Percentiles rank a stretch among this genome's conserved stretches.
Evolutionary conservation across 2,888 invertebrate species (phyloP).

Genomic region (Hypolimnas misippus): DNA sequence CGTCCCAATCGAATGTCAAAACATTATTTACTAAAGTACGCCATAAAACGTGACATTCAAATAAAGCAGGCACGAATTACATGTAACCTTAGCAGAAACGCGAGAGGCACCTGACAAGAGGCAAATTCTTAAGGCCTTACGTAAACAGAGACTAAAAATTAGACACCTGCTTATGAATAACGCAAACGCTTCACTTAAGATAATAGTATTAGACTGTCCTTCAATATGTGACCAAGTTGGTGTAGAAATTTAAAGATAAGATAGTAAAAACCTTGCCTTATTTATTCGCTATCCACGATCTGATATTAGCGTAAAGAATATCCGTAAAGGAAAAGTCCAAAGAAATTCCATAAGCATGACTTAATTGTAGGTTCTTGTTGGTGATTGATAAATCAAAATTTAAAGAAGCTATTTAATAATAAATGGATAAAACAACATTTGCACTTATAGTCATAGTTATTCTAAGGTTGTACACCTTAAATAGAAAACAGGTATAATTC

Average conservation of each 20-base stretch:
- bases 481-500: conserved; percentile 18
- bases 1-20: not conserved
- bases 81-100: conserved; percentile 16
- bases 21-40: no score
- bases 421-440: conserved; percentile 6
- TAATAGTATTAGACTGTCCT: conserved; percentile 60
- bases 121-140: conserved; percentile 38
- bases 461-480: conserved; percentile 12
- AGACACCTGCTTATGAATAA: conserved; percentile 49
- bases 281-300: conserved; percentile 3
- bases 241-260: conserved; percentile 64
- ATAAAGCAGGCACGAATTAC: conserved; percentile 30
- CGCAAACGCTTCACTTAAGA: conserved; percentile 59
- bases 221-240: conserved; percentile 48
- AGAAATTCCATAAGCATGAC: conserved; percentile 7
- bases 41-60: conserved; percentile 38
- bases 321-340: not conserved
- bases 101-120: conserved; percentile 26
- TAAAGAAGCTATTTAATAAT: not conserved
- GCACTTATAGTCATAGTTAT: conserved; percentile 20
- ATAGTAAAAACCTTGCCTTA: conserved; percentile 50
- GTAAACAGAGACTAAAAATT: conserved; percentile 34
- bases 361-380: not conserved
- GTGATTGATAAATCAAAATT: not conserved
- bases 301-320: not conserved